Evolutionary conservation across 1,140 invertebrate species (phyloP).

Genomic region (Drosophila tani): DNA sequence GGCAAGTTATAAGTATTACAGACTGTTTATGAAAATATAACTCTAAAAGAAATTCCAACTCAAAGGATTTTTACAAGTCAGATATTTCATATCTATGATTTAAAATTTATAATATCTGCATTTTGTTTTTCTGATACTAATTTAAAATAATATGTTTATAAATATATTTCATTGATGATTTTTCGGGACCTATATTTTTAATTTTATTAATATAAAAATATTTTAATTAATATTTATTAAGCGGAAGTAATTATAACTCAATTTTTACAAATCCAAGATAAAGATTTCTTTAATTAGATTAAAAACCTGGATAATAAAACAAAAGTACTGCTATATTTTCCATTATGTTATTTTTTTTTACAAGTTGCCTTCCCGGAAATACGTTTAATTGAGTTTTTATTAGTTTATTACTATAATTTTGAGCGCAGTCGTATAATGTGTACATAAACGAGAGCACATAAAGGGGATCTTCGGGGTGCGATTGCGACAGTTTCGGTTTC

Average conservation of each 20-base stretch:
- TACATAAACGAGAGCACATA: slow-evolving; percentile 18
- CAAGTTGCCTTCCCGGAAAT: slow-evolving; percentile 27
- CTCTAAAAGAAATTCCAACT: too few relatives aligned
- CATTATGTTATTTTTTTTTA: not conserved
- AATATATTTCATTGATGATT: too few relatives aligned
- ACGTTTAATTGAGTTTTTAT: slow-evolving; percentile 38
- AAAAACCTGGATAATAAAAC: slow-evolving; percentile 1
- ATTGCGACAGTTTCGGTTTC: slow-evolving; percentile 59
- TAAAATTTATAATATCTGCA: not conserved
- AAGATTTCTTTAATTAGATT: not conserved
- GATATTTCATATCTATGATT: not conserved
- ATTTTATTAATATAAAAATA: not conserved
- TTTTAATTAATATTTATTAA: not conserved
- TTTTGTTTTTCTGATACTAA: not conserved
- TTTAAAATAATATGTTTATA: too few relatives aligned
- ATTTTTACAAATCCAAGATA: not conserved
- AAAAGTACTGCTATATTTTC: slow-evolving; percentile 6
- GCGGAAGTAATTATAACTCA: not conserved
- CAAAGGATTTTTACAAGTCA: too few relatives aligned
- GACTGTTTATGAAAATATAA: too few relatives aligned
- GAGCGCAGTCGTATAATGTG: slow-evolving; percentile 11
- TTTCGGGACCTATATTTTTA: too few relatives aligned
- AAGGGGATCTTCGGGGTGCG: slow-evolving; percentile 36
- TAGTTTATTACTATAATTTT: slow-evolving; percentile 37
- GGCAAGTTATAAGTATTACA: too few relatives aligned